Evolutionary conservation across 1,140 invertebrate species (phyloP), one percentile per base, ranked within the genome.

Genomic region (Neodiprion pinetum): DNA sequence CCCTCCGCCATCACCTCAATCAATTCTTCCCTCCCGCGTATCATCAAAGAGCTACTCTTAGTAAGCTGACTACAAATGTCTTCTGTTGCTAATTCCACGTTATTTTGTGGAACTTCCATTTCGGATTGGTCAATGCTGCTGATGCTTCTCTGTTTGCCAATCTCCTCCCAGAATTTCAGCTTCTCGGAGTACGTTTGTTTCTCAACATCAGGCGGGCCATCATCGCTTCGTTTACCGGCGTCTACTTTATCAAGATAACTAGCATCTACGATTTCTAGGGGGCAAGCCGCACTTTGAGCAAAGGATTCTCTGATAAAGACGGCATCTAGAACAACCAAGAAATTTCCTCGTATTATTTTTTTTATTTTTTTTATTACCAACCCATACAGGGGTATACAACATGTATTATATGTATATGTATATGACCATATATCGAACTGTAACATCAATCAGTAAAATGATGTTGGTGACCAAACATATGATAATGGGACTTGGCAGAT

Each of bases 301-400:
- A 87, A 80, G 84, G 82, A 84, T 80, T 84, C 87, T 80, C 83
- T 84, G 80, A 84, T 85, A 80, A 79, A 83, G 80, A 81, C 85
- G 80, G 83, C 86, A 88, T 89, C 88, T 89, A 88, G 82, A 89
- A 89, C 87, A 89, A 87, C 82, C 80, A 87, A 87, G 79, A 86
- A 87, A 83, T 80, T 83, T 83, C 77, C 73, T 83, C 80, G 81
- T 77, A 80, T 87, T 85, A 87, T 71, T 83, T 77, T 17, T 85
- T 85, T 86, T 71, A 83, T 77, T 17, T 85, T 85, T 86, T 17
- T 61, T 8, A 86, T 86, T 85, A 78, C 74, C 61, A 73, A 47
- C 49, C 68, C 48, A 11, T 50, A 48, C 72, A 67, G 49, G 12
- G 69, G 3, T 61, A 61, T 61, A 61, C 53, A 61, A 17, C 4